phyloP scores from a whole-genome alignment of 2,888 invertebrate genomes.

The Eurois occulta region DNA sequence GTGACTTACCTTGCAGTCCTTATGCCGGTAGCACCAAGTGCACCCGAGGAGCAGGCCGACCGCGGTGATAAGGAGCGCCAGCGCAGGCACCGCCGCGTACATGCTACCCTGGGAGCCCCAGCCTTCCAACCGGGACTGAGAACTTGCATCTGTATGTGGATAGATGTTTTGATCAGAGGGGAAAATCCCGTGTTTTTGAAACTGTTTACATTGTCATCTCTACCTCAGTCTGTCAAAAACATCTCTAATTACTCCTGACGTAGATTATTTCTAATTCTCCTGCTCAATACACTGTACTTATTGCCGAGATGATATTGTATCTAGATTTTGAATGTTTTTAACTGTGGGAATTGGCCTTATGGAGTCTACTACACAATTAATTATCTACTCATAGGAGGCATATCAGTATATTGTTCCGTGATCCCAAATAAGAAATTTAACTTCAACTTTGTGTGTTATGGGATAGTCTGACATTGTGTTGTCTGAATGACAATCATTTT shows the following conservation, averaged over 20 bases:
- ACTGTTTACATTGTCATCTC: not conserved
- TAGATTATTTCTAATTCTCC: not conserved
- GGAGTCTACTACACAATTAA: not conserved
- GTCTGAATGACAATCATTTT: slow-evolving; percentile 15
- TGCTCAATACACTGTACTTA: not conserved
- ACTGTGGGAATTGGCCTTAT: not conserved
- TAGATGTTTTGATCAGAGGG: not conserved
- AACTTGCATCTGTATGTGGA: slow-evolving; percentile 74
- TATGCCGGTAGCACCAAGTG: slow-evolving; percentile 89
- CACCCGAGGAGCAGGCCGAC: slow-evolving; percentile 86
- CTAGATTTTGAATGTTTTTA: not conserved
- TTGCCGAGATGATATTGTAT: not conserved
- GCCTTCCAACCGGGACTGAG: slow-evolving; percentile 66
- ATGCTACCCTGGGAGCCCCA: slow-evolving; percentile 79
- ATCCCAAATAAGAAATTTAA: not conserved
- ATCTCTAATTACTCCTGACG: not conserved
- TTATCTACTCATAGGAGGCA: not conserved
- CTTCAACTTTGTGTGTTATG: not conserved
- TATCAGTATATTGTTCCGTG: not conserved
- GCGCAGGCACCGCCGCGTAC: slow-evolving; percentile 83
- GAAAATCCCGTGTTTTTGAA: not conserved
- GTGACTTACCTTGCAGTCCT: slow-evolving; percentile 85
- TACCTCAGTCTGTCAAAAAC: not conserved
- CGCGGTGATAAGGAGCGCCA: slow-evolving; percentile 85
- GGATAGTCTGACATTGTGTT: not conserved